A percentile compares a stretch with the other conserved stretches of the same genome.
phyloP scores from a whole-genome alignment of 2,113 vertebrate genomes.

The Macquaria ambigua region DNA sequence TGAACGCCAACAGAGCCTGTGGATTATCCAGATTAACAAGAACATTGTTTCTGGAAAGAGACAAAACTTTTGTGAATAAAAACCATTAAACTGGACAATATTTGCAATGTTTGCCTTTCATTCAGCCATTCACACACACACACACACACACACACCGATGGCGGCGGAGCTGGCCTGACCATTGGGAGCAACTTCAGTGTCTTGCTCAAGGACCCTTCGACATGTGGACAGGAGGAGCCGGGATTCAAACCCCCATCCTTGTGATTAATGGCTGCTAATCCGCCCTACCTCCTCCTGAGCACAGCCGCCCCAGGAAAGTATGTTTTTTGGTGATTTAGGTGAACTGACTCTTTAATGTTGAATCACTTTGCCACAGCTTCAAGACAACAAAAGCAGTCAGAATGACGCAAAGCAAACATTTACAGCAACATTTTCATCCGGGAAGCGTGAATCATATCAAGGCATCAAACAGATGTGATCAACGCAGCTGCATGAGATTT shows the following conservation, averaged over 20 bases:
- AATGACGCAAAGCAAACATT: conserved; percentile 15
- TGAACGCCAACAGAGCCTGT: neutral
- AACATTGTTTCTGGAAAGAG: neutral
- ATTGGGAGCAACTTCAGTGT: too few relatives aligned
- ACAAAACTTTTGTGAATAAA: too few relatives aligned
- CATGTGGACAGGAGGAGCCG: too few relatives aligned
- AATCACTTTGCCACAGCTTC: neutral
- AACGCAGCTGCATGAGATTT: conserved; percentile 48
- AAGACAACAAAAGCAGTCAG: conserved; percentile 33
- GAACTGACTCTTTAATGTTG: neutral
- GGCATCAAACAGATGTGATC: conserved; percentile 49
- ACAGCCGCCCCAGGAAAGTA: neutral
- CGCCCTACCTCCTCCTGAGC: too few relatives aligned
- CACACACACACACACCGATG: too few relatives aligned
- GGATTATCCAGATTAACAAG: neutral
- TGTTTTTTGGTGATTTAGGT: neutral
- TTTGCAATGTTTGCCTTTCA: too few relatives aligned
- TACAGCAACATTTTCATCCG: conserved; percentile 17
- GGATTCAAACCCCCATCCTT: too few relatives aligned
- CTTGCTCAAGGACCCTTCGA: too few relatives aligned
- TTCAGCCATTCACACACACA: too few relatives aligned
- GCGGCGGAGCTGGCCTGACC: too few relatives aligned
- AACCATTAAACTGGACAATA: too few relatives aligned
- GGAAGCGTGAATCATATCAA: conserved; percentile 47
- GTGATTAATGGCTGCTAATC: too few relatives aligned